phyloP scores from a whole-genome alignment of 2,797 vertebrate species.

The Lycodopsis pacificus region DNA sequence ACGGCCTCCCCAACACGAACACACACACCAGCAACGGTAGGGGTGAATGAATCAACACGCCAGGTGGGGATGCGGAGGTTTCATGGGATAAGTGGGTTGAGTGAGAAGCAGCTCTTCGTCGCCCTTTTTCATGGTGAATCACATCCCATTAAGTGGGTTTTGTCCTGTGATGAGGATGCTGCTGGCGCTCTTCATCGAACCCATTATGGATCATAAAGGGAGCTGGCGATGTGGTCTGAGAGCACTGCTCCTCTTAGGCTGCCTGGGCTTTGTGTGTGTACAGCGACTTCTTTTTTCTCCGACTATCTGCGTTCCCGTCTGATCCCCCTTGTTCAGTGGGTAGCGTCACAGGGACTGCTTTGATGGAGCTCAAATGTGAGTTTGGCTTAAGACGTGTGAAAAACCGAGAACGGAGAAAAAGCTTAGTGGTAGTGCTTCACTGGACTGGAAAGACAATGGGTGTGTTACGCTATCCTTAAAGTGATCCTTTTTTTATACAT shows the following conservation, averaged over 20 bases:
- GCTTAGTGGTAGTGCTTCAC: slow-evolving; percentile 47
- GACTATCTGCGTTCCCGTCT: slow-evolving; percentile 19
- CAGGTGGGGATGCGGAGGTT: slow-evolving; percentile 42
- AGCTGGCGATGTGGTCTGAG: slow-evolving; percentile 72
- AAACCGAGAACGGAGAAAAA: slow-evolving; percentile 44
- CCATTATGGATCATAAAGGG: slow-evolving; percentile 81
- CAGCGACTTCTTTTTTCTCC: slow-evolving; percentile 17
- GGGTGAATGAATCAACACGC: slow-evolving; percentile 12
- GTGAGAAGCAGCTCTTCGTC: slow-evolving; percentile 69
- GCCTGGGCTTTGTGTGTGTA: slow-evolving; percentile 54
- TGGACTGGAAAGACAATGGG: slow-evolving; percentile 50
- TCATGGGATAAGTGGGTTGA: slow-evolving; percentile 65
- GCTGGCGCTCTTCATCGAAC: slow-evolving; percentile 75
- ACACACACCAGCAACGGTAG: slow-evolving; percentile 2
- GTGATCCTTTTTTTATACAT: slow-evolving; percentile 8
- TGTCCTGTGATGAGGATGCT: slow-evolving; percentile 76
- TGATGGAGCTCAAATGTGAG: slow-evolving; percentile 46
- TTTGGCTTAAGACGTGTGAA: slow-evolving; percentile 53
- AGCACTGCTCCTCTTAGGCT: slow-evolving; percentile 62
- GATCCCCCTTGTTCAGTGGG: slow-evolving; percentile 38
- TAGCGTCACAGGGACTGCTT: slow-evolving; percentile 35
- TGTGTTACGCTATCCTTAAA: slow-evolving; percentile 32
- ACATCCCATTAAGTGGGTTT: slow-evolving; percentile 79
- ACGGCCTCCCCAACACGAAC: neutral
- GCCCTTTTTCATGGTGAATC: slow-evolving; percentile 75